Evolutionary conservation across 1,140 invertebrate species (phyloP).

Genomic region (Trachelipus rathkii): DNA sequence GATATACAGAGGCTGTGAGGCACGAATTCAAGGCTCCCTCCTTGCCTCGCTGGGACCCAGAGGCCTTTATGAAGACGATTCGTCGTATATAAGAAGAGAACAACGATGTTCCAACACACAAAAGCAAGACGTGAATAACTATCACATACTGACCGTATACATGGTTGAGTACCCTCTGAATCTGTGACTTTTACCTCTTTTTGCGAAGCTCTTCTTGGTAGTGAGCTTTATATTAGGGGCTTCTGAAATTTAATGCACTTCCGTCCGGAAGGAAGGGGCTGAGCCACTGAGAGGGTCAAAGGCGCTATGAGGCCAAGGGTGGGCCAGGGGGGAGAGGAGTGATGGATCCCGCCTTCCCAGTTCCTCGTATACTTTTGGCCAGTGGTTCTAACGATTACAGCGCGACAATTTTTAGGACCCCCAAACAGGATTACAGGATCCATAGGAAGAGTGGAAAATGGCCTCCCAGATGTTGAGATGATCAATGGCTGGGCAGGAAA

Average conservation of each 20-base stretch:
- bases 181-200: neutral
- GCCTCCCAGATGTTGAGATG: conserved; percentile 7
- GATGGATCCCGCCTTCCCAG: conserved; percentile 13
- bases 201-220: neutral
- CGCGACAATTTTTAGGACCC: neutral
- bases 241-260: neutral
- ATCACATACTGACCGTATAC: conserved; percentile 47
- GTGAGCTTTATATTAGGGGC: neutral
- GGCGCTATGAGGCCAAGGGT: conserved; percentile 21
- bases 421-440: neutral
- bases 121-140: conserved; percentile 45
- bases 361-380: conserved; percentile 5
- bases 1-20: conserved; percentile 11
- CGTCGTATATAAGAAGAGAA: conserved; percentile 8
- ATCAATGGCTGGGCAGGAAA: neutral
- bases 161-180: conserved; percentile 34
- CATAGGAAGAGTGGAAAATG: conserved; percentile 1
- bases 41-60: conserved; percentile 9
- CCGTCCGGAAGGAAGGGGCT: neutral
- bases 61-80: neutral
- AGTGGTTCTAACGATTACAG: conserved; percentile 1
- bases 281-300: conserved; percentile 3
- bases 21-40: conserved; percentile 7
- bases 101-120: conserved; percentile 34
- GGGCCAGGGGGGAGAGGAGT: conserved; percentile 19